A percentile compares a stretch with the other conserved stretches of the same genome.
Evolutionary conservation across 2,797 vertebrate genomes (phyloP).

Genomic region (Fistularia tabacaria): DNA sequence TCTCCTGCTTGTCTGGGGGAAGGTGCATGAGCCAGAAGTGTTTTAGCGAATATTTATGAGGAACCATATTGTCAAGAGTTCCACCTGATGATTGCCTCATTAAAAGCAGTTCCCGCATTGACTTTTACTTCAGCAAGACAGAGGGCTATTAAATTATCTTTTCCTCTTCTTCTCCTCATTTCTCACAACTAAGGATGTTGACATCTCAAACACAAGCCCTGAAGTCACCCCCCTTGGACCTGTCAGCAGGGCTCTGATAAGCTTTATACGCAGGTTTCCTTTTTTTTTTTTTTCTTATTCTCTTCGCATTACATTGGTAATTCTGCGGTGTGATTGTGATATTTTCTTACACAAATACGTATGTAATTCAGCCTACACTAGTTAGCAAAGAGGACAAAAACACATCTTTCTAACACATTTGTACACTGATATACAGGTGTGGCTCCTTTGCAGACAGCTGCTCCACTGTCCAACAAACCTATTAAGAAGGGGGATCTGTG

Average conservation of each 20-base stretch:
- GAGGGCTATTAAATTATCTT: constrained; percentile 64
- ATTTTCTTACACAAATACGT: too few relatives aligned
- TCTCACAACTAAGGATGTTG: constrained; percentile 56
- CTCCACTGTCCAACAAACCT: too few relatives aligned
- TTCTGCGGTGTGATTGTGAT: too few relatives aligned
- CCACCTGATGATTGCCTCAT: constrained; percentile 66
- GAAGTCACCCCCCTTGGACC: constrained; percentile 51
- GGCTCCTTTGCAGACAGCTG: too few relatives aligned
- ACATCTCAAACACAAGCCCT: constrained; percentile 58
- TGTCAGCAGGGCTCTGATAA: constrained; percentile 44
- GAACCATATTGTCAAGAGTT: constrained; percentile 56
- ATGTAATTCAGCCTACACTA: too few relatives aligned
- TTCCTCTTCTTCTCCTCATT: constrained; percentile 67
- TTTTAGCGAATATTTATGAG: constrained; percentile 43
- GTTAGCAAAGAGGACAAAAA: too few relatives aligned
- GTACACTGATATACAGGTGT: too few relatives aligned
- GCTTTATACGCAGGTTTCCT: constrained; percentile 11
- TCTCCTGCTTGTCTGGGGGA: constrained; percentile 27
- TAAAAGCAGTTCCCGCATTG: constrained; percentile 57
- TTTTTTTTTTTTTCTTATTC: background rate
- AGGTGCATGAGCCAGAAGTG: constrained; percentile 22
- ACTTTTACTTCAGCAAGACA: constrained; percentile 56
- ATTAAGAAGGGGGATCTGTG: too few relatives aligned
- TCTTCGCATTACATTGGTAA: constrained; percentile 11
- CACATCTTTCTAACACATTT: too few relatives aligned